phyloP scores from a whole-genome alignment of 1,140 invertebrate genomes.

The Macrosteles quadrilineatus region DNA sequence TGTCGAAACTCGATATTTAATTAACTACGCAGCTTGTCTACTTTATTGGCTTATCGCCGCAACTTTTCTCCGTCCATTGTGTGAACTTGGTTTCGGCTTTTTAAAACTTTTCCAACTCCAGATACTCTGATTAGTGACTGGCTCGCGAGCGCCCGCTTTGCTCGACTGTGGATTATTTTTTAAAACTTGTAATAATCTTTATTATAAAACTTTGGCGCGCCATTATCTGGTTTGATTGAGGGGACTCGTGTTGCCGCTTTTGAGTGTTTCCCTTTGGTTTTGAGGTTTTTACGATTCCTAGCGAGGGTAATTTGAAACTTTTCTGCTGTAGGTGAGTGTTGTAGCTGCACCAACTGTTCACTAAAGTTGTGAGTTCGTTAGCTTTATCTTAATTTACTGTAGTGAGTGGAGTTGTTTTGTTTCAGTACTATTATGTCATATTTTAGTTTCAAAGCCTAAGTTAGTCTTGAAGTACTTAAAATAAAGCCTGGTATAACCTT shows the following conservation, averaged over 20 bases:
- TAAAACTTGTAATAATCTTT: neutral
- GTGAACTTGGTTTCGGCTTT: conserved; percentile 6
- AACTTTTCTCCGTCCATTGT: conserved; percentile 6
- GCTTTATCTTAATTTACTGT: no score
- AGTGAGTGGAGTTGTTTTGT: no score
- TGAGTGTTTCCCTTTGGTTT: neutral
- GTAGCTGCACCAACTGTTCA: neutral
- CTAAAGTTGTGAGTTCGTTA: no score
- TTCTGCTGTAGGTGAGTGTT: conserved; percentile 4
- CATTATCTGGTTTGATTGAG: neutral
- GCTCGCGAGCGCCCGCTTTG: neutral
- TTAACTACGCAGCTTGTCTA: neutral
- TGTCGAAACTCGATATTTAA: neutral
- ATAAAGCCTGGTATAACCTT: no score
- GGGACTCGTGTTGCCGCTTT: neutral
- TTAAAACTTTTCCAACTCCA: neutral
- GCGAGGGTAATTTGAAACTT: neutral
- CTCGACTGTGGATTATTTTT: neutral
- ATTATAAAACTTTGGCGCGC: neutral
- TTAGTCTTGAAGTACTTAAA: no score
- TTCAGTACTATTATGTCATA: no score
- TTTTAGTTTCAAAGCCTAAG: no score
- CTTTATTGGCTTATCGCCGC: conserved; percentile 13
- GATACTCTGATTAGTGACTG: neutral
- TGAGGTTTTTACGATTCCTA: neutral